phyloP scores from a whole-genome alignment of 2,113 vertebrate species.

The Urocitellus parryii region DNA sequence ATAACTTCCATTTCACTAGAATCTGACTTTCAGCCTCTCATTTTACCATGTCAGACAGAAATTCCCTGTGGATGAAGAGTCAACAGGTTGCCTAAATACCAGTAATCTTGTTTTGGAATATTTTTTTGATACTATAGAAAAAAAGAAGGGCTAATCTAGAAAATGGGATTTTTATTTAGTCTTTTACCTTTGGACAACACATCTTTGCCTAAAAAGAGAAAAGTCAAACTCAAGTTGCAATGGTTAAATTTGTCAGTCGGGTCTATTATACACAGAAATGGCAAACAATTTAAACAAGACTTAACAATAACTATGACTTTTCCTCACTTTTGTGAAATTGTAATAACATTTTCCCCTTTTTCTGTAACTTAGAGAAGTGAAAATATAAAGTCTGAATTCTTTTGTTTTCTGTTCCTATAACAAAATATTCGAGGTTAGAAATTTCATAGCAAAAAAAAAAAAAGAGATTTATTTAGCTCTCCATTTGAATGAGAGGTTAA shows the following conservation, averaged over 20 bases:
- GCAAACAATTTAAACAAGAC: background rate
- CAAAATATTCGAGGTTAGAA: background rate
- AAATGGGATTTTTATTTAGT: background rate
- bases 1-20: background rate
- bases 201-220: background rate
- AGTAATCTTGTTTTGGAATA: background rate
- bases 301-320: background rate
- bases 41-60: background rate
- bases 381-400: background rate
- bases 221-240: background rate
- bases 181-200: background rate
- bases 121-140: background rate
- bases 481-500: too few relatives aligned
- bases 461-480: too few relatives aligned
- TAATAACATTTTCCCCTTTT: background rate
- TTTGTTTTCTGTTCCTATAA: background rate
- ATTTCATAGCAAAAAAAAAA: background rate
- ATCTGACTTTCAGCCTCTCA: background rate
- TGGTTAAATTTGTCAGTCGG: background rate
- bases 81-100: background rate
- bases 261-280: background rate
- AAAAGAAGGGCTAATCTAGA: background rate
- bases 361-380: background rate
- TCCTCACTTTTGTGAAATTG: background rate
- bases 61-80: background rate